Percentiles rank a stretch among this genome's conserved stretches.
Conservation (phyloP, 2,113 vertebrate genomes). For the Silurus glanis region DNA sequence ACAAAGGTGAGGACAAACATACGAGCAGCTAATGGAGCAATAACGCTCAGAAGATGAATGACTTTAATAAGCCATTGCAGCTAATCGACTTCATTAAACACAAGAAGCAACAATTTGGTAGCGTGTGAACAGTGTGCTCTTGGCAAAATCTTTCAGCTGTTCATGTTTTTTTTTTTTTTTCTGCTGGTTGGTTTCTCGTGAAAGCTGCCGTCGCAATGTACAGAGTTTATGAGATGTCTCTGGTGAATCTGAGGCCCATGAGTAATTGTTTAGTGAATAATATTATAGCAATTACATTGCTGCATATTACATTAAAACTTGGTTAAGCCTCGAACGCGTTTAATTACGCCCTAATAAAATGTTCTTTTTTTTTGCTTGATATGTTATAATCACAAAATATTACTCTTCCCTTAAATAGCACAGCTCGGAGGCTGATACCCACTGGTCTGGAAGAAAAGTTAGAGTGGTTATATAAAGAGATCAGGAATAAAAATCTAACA, state of each 20-base stretch:
- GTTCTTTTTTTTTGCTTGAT: neutral
- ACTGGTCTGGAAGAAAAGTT: neutral
- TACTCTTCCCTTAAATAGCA: no score
- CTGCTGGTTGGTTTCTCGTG: neutral
- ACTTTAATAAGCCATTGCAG: constrained; percentile 38
- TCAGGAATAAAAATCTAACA: neutral
- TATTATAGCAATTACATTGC: neutral
- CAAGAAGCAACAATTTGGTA: neutral
- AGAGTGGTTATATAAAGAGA: neutral
- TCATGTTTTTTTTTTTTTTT: neutral
- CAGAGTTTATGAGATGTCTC: constrained; percentile 12
- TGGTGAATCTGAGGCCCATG: neutral
- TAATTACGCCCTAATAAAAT: constrained; percentile 7
- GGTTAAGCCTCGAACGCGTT: neutral
- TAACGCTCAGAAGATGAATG: constrained; percentile 13
- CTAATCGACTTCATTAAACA: constrained; percentile 39
- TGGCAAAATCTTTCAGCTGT: neutral
- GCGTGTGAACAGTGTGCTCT: constrained; percentile 8
- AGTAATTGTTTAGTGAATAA: neutral
- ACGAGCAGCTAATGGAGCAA: constrained; percentile 34
- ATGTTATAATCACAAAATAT: neutral
- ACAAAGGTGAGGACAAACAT: constrained; percentile 43
- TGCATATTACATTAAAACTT: neutral
- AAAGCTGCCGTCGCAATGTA: neutral
- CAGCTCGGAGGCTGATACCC: neutral